Evolutionary conservation across 2,888 invertebrate genomes (phyloP), one percentile per base, ranked within the genome.

Genomic region (Fragum whitleyi): DNA sequence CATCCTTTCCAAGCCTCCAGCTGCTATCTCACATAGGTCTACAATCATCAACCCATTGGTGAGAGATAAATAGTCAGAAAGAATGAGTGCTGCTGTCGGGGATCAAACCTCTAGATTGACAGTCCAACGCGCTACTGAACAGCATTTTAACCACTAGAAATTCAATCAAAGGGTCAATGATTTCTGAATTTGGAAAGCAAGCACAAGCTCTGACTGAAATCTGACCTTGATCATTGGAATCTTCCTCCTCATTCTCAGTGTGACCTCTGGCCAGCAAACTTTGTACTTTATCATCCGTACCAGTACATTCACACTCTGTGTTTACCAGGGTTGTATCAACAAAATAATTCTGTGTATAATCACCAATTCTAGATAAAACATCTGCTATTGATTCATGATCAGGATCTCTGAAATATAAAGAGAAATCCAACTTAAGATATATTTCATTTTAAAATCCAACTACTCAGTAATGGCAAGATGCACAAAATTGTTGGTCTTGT

Each of bases 381-480:
- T 86, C 83, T 29, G 73, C 74, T 29, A 82, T 85, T 65, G 81
- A 82, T 55, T 89, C 89, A 83, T 87, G 80, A 67, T 88, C 87
- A 59, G 85, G 89, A 67, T 89, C 88, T 28, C 83, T 83, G 67
- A 16, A 72, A 79, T 47, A 36, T 14, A 36, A 47, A 61, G 29
- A 61, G 6, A 26, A 26, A 26, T 23, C 23, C 26, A 3, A 59
- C 5, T n/a, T 55, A 19, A 7, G 9, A 1, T 19, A 21, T 6
- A 55, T 19, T 9, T 2, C 16, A 11, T n/a, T 55, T 11, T 55
- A 23, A 1, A 1, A n/a, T 55, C 9, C 11, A 11, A 11, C 21
- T 1, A n/a, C 23, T 55, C 11, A 21, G 9, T n/a, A 55, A 11
- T 21, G 21, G n/a, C 9, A 55, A 55, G 11, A 5, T 21, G 21